Conservation (phyloP, 2,113 vertebrate genomes). For the Podocnemis expansa region DNA sequence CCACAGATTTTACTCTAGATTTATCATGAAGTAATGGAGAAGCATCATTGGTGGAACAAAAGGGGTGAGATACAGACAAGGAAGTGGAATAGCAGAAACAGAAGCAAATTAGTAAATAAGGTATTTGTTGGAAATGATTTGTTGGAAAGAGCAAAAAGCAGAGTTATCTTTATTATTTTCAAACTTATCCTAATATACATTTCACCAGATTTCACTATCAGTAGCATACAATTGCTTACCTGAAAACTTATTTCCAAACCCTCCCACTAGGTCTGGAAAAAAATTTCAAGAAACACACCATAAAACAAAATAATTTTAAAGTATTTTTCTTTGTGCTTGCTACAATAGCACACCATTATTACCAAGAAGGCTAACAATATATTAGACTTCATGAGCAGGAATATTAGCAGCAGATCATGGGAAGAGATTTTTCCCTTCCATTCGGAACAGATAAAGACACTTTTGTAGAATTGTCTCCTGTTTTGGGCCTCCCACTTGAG, state of each 20-base stretch:
- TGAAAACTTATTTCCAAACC: neutral
- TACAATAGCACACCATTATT: neutral
- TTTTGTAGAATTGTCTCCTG: no score
- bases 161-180: neutral
- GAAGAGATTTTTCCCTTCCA: no score
- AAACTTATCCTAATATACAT: neutral
- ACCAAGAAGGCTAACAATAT: no score
- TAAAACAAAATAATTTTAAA: neutral
- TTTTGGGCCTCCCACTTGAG: no score
- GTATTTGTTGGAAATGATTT: neutral
- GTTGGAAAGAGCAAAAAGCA: neutral
- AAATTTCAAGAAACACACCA: neutral
- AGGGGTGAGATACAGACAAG: neutral
- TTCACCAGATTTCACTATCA: neutral
- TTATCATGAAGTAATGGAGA: slow-evolving; percentile 4
- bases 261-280: neutral
- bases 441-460: no score
- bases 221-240: neutral
- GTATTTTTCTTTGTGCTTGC: neutral
- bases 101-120: neutral
- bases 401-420: no score
- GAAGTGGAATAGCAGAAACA: neutral
- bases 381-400: no score
- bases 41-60: slow-evolving; percentile 24
- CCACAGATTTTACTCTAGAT: slow-evolving; percentile 46